Evolutionary conservation across 2,797 vertebrate genomes (phyloP).

Genomic region (Cottoperca gobio): DNA sequence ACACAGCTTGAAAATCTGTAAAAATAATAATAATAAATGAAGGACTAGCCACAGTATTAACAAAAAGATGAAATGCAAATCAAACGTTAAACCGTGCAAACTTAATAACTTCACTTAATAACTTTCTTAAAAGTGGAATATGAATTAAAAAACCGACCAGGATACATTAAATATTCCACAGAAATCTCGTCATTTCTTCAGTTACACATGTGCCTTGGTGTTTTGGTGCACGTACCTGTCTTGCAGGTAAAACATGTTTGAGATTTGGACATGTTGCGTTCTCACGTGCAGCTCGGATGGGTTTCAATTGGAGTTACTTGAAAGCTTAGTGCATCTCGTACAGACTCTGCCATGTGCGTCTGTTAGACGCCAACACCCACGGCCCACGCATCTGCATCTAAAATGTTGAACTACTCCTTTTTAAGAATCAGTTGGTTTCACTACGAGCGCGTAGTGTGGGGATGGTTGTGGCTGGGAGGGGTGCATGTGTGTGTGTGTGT

Average conservation of each 20-base stretch:
- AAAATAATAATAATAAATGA: neutral
- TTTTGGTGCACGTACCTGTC: too few relatives aligned
- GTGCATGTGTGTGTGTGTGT: conserved; percentile 1
- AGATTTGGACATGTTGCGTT: too few relatives aligned
- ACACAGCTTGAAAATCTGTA: too few relatives aligned
- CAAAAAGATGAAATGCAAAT: neutral
- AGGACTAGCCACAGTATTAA: neutral
- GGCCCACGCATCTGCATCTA: too few relatives aligned
- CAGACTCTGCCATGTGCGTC: too few relatives aligned
- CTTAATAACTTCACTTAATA: neutral
- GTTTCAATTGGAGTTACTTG: neutral
- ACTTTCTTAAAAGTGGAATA: neutral
- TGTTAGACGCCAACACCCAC: too few relatives aligned
- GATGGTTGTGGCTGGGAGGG: conserved; percentile 40
- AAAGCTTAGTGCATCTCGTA: neutral
- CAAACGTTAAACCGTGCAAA: neutral
- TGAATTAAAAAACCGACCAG: neutral
- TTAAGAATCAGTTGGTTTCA: neutral
- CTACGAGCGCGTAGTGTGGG: neutral
- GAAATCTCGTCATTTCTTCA: too few relatives aligned
- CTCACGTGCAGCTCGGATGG: neutral
- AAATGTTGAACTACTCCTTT: conserved; percentile 3
- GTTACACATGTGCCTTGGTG: too few relatives aligned
- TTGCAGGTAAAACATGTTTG: too few relatives aligned
- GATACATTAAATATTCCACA: too few relatives aligned